These are phyloP conservation scores for Acanthosepion pharaonis DNA, from an alignment of 2,888 invertebrate species.

Conservation along the genomic window DNA sequence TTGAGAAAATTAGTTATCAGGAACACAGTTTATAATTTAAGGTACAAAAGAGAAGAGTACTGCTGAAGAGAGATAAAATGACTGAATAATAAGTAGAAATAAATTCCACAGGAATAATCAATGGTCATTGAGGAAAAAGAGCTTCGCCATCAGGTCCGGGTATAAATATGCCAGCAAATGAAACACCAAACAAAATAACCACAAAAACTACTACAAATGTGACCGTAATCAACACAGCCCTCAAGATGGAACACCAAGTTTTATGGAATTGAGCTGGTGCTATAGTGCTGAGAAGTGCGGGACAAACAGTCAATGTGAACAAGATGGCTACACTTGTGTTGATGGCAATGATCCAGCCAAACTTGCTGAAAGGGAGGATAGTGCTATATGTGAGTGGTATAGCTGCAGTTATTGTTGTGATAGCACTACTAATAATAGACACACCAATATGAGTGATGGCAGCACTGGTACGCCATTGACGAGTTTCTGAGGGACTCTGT, in stretches of 20 bases:
- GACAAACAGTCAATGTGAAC: constrained; percentile 68
- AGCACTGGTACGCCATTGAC: constrained; percentile 65
- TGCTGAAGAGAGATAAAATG: too few relatives aligned
- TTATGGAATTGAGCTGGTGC: constrained; percentile 65
- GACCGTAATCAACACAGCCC: constrained; percentile 56
- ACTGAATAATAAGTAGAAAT: too few relatives aligned
- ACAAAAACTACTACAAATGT: constrained; percentile 57
- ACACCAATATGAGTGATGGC: constrained; percentile 71
- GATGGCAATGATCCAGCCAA: constrained; percentile 71
- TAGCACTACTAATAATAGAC: constrained; percentile 68
- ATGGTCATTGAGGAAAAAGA: too few relatives aligned
- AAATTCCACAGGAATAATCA: too few relatives aligned
- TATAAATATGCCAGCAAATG: constrained; percentile 59
- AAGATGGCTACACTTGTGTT: constrained; percentile 70
- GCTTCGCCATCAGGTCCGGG: constrained; percentile 60
- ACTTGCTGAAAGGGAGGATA: constrained; percentile 71
- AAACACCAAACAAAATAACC: constrained; percentile 59
- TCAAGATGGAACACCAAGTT: constrained; percentile 58
- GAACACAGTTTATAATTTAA: too few relatives aligned
- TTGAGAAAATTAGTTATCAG: too few relatives aligned
- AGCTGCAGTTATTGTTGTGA: constrained; percentile 71
- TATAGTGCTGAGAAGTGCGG: constrained; percentile 64
- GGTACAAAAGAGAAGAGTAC: too few relatives aligned
- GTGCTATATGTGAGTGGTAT: constrained; percentile 70
- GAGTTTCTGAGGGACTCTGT: constrained; percentile 58